Evolutionary conservation across 2,888 invertebrate species (phyloP).

Genomic region (Drosophila longiperda): DNA sequence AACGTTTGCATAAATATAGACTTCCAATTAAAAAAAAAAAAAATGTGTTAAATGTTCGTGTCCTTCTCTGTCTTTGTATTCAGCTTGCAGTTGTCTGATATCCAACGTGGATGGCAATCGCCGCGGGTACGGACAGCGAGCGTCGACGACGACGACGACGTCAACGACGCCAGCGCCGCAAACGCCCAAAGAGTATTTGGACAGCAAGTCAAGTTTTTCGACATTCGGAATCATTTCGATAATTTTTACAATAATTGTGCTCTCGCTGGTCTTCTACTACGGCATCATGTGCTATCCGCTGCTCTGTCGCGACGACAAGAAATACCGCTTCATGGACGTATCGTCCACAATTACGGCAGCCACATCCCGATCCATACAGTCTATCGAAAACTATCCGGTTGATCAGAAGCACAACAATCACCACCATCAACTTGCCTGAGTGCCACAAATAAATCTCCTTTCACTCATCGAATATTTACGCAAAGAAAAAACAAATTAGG

Average conservation of each 20-base stretch:
- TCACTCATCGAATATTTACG: conserved; percentile 12
- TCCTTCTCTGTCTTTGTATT: conserved; percentile 27
- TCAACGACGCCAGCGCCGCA: conserved; percentile 68
- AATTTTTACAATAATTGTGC: conserved; percentile 81
- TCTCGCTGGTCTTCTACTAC: conserved; percentile 87
- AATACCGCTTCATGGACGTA: conserved; percentile 84
- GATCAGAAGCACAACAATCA: conserved; percentile 79
- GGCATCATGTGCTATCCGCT: conserved; percentile 89
- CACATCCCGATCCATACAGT: conserved; percentile 84
- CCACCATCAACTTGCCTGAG: conserved; percentile 68
- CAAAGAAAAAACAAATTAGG: conserved; percentile 7
- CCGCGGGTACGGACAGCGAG: conserved; percentile 42
- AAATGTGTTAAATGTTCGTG: conserved; percentile 5
- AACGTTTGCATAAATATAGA: not conserved
- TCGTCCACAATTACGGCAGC: conserved; percentile 84
- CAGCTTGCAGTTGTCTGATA: conserved; percentile 63
- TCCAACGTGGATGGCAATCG: conserved; percentile 46
- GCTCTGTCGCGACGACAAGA: conserved; percentile 85
- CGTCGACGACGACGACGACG: conserved; percentile 58
- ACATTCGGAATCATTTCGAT: conserved; percentile 88
- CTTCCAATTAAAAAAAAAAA: not conserved
- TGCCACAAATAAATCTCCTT: not conserved
- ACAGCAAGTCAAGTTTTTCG: conserved; percentile 85
- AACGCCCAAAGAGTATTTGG: conserved; percentile 82
- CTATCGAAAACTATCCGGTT: conserved; percentile 83